These are phyloP conservation scores for Musca vetustissima DNA, from an alignment of 1,140 invertebrate genomes.

Conservation along the genomic window DNA sequence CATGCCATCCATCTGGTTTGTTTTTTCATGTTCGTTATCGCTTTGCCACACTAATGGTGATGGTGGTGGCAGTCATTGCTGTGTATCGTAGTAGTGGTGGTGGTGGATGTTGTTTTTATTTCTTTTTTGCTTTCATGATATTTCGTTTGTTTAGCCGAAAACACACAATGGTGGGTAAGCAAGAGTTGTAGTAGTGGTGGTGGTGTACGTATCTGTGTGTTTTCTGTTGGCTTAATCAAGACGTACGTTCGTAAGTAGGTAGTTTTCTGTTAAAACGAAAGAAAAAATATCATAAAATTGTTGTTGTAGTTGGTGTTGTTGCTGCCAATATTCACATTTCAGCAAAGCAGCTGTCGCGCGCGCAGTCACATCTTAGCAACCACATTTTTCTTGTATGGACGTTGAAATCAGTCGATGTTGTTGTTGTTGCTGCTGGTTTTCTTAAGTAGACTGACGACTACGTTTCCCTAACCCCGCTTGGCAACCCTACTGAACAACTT, in stretches of 20 bases:
- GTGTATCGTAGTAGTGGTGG: too few relatives aligned
- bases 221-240: neutral
- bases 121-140: too few relatives aligned
- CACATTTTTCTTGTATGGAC: neutral
- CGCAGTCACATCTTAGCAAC: conserved; percentile 5
- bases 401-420: neutral
- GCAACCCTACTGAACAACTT: neutral
- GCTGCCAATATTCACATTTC: neutral
- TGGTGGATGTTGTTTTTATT: too few relatives aligned
- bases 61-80: too few relatives aligned
- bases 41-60: too few relatives aligned
- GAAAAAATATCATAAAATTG: conserved; percentile 16
- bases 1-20: too few relatives aligned
- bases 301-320: neutral
- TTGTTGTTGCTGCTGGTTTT: neutral
- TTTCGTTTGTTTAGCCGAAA: neutral
- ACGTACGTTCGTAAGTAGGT: conserved; percentile 8
- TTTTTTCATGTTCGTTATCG: conserved; percentile 5
- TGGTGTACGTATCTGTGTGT: neutral
- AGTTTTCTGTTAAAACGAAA: conserved; percentile 19
- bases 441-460: neutral
- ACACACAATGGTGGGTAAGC: neutral
- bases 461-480: conserved; percentile 3
- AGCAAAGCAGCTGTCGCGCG: conserved; percentile 5
- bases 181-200: neutral